Evolutionary conservation across 2,888 invertebrate species (phyloP).

Genomic region (Ditylenchus weischeri): DNA sequence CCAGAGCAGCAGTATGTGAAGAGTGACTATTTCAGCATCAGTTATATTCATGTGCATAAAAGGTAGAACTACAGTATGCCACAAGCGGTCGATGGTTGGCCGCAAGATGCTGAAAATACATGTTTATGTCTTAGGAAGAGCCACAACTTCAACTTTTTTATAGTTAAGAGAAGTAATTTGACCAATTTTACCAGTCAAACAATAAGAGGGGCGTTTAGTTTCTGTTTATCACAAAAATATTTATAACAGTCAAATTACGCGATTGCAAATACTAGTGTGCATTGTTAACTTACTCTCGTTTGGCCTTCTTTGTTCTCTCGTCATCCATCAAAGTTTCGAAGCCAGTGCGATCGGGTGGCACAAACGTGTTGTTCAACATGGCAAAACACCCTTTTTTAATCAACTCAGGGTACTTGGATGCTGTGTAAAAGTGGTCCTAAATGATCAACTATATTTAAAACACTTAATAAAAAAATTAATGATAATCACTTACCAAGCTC

Average conservation of each 20-base stretch:
- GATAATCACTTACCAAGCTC: background rate
- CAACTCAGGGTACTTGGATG: constrained; percentile 44
- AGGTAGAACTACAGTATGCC: constrained; percentile 49
- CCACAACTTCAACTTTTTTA: too few species aligned
- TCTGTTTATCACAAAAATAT: too few species aligned
- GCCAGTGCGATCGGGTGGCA: constrained; percentile 47
- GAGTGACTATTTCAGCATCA: constrained; percentile 53
- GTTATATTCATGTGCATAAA: constrained; percentile 46
- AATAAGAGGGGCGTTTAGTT: too few species aligned
- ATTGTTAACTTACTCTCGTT: constrained; percentile 29
- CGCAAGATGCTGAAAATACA: constrained; percentile 45
- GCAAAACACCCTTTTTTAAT: constrained; percentile 43
- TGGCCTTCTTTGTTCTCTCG: constrained; percentile 28
- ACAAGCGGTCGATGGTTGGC: constrained; percentile 47
- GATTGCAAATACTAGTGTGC: background rate
- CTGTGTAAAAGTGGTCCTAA: constrained; percentile 50
- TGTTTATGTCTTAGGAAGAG: too few species aligned
- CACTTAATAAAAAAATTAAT: too few species aligned
- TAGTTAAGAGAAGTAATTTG: background rate
- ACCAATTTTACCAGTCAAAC: too few species aligned
- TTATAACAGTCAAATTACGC: too few species aligned
- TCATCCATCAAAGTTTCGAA: constrained; percentile 50
- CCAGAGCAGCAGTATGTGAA: constrained; percentile 53
- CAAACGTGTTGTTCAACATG: constrained; percentile 55
- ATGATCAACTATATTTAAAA: too few species aligned